Conservation (phyloP, 2,113 vertebrate species). For the Otis tarda region DNA sequence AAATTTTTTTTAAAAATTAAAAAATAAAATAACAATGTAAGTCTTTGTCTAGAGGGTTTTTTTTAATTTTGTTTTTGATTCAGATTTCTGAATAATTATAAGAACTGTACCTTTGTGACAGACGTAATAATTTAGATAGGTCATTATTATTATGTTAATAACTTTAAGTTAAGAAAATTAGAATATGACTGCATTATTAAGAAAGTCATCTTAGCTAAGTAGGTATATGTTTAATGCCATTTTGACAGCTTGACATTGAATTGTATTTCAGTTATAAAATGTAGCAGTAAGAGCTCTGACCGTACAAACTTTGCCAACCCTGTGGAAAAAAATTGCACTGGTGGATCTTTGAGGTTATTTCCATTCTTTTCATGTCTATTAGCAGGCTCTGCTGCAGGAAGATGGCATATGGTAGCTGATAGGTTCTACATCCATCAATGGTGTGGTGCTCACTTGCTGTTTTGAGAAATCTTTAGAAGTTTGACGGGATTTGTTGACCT, state of each 20-base stretch:
- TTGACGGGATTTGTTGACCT: neutral
- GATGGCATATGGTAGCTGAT: neutral
- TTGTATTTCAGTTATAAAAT: constrained; percentile 41
- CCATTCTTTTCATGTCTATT: neutral
- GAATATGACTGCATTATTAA: constrained; percentile 22
- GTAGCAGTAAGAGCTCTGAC: neutral
- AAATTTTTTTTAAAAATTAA: neutral
- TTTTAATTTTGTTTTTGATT: neutral
- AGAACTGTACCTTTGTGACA: neutral
- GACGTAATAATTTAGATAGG: neutral
- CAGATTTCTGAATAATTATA: constrained; percentile 2
- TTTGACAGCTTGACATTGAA: constrained; percentile 39
- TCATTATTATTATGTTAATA: constrained; percentile 26
- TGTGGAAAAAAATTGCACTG: neutral
- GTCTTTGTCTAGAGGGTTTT: neutral
- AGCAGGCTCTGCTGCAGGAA: neutral
- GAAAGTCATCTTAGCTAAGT: constrained; percentile 7
- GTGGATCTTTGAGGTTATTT: neutral
- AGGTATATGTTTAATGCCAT: constrained; percentile 11
- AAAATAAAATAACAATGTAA: neutral
- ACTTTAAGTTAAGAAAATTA: constrained; percentile 13
- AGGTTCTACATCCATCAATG: neutral
- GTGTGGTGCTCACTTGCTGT: neutral
- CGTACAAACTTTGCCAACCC: neutral
- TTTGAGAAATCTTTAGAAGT: neutral